Percentiles rank a stretch among this genome's conserved stretches.
phyloP scores from a whole-genome alignment of 2,113 vertebrate genomes.

The Dipodomys ordii region DNA sequence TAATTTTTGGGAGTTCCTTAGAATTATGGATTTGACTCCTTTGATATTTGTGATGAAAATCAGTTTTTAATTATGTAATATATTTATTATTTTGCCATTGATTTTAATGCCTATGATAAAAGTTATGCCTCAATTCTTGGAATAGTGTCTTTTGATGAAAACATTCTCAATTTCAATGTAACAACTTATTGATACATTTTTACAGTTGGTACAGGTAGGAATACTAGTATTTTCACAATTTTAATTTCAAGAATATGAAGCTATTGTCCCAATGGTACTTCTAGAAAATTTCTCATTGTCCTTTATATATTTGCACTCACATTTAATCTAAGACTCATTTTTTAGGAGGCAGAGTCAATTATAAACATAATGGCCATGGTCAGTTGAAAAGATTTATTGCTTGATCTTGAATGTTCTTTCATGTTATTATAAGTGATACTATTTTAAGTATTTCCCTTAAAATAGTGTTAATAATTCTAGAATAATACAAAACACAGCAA shows the following conservation, averaged over 20 bases:
- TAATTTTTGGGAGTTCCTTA: not conserved
- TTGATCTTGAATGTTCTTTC: not conserved
- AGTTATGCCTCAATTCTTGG: not conserved
- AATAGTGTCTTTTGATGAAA: not conserved
- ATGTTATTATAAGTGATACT: not conserved
- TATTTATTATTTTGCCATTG: no score
- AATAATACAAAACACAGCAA: not conserved
- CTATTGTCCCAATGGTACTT: no score
- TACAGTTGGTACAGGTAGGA: not conserved
- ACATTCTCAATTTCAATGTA: not conserved
- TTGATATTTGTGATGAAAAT: not conserved
- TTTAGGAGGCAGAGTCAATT: no score
- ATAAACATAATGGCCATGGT: not conserved
- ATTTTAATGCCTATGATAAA: no score
- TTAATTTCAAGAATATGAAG: not conserved
- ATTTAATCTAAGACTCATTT: no score
- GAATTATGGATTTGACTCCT: not conserved
- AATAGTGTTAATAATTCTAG: not conserved
- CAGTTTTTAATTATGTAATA: not conserved
- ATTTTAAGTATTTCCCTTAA: not conserved
- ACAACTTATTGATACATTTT: not conserved
- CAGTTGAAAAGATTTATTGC: not conserved
- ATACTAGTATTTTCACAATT: not conserved
- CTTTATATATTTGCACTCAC: no score
- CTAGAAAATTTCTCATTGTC: no score